Percentiles rank a stretch among this genome's conserved stretches.
These are phyloP conservation scores for Eubasilissa splendida DNA, from an alignment of 2,888 invertebrate genomes.

Conservation along the genomic window DNA sequence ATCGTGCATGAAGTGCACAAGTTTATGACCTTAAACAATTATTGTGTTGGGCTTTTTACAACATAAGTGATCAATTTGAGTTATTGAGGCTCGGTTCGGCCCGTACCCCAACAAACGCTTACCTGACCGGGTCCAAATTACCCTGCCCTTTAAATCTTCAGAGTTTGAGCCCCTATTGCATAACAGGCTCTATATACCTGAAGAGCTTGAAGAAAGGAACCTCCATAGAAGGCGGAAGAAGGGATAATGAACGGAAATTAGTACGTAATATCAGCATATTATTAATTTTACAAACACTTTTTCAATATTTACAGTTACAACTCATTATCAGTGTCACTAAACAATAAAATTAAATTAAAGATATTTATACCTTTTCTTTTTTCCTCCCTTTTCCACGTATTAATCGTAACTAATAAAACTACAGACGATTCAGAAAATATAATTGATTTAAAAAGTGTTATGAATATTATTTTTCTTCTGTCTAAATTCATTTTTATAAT, in stretches of 20 bases:
- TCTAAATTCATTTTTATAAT: no score
- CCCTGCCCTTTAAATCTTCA: constrained; percentile 47
- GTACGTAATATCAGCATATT: constrained; percentile 25
- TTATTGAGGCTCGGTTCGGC: constrained; percentile 14
- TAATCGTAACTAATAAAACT: no score
- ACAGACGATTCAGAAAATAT: no score
- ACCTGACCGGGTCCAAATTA: constrained; percentile 49
- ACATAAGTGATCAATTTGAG: constrained; percentile 42
- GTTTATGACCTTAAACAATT: constrained; percentile 19
- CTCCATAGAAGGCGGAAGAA: constrained; percentile 13
- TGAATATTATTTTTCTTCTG: no score
- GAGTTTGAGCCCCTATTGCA: constrained; percentile 48
- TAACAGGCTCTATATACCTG: constrained; percentile 39
- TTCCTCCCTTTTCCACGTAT: no score
- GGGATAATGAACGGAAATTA: constrained; percentile 38
- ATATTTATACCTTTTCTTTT: no score
- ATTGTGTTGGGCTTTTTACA: constrained; percentile 14
- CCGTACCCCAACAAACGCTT: constrained; percentile 25
- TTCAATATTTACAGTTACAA: constrained; percentile 15
- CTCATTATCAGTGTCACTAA: no score
- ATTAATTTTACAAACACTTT: constrained; percentile 17
- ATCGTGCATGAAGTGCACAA: no score
- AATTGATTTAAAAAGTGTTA: no score
- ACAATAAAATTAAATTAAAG: no score
- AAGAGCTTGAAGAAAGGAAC: constrained; percentile 27